Conservation (phyloP, 2,888 invertebrate genomes). For the Drosophila nigricruria region DNA sequence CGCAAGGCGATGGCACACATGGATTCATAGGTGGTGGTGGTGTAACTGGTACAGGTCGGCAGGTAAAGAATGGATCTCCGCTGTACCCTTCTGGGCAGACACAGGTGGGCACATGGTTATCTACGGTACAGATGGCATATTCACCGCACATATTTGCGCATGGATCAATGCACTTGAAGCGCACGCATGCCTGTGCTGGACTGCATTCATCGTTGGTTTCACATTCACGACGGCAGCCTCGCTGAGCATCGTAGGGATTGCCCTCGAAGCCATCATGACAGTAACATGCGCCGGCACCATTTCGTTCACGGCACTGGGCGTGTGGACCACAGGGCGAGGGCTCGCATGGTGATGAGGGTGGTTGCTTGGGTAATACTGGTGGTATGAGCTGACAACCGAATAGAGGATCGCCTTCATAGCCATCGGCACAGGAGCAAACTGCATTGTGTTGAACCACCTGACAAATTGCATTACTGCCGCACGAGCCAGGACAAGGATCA, state of each 20-base stretch:
- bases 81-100: slow-evolving; percentile 91
- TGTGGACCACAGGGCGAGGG: slow-evolving; percentile 95
- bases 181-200: slow-evolving; percentile 90
- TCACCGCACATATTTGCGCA: slow-evolving; percentile 94
- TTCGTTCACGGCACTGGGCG: slow-evolving; percentile 92
- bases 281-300: slow-evolving; percentile 93
- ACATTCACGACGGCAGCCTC: slow-evolving; percentile 91
- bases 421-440: slow-evolving; percentile 92
- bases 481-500: slow-evolving; percentile 93
- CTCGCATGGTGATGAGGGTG: slow-evolving; percentile 90
- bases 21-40: slow-evolving; percentile 87
- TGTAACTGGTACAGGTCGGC: slow-evolving; percentile 86
- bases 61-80: slow-evolving; percentile 93
- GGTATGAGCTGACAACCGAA: slow-evolving; percentile 86
- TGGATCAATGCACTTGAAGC: slow-evolving; percentile 93
- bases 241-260: slow-evolving; percentile 90
- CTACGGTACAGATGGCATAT: slow-evolving; percentile 91
- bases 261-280: slow-evolving; percentile 93
- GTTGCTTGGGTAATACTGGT: slow-evolving; percentile 88
- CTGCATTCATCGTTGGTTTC: slow-evolving; percentile 92
- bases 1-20: slow-evolving; percentile 94
- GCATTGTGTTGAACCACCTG: slow-evolving; percentile 93
- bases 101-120: slow-evolving; percentile 92
- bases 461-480: slow-evolving; percentile 93
- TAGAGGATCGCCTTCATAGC: slow-evolving; percentile 92